Conservation (phyloP, 1,140 invertebrate genomes). For the Drosophila pruinosa region DNA sequence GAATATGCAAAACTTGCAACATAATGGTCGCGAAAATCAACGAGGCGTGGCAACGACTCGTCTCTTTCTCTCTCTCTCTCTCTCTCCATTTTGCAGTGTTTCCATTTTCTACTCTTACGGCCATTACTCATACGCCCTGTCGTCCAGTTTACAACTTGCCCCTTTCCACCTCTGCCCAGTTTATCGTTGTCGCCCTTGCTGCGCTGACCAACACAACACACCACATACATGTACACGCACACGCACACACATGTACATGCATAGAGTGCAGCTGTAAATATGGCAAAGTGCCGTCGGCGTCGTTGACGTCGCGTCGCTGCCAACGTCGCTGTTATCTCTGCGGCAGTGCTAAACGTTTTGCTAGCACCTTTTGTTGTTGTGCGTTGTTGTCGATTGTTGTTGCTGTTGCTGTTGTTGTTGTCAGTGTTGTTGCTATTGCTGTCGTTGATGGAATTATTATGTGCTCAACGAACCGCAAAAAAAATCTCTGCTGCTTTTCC, state of each 20-base stretch:
- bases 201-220: slow-evolving; percentile 11
- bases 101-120: slow-evolving; percentile 1
- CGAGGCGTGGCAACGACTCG: slow-evolving; percentile 20
- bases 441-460: slow-evolving; percentile 77
- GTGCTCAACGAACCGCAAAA: slow-evolving; percentile 76
- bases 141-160: slow-evolving; percentile 20
- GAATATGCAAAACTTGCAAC: slow-evolving; percentile 6
- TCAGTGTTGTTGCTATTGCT: slow-evolving; percentile 17
- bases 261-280: slow-evolving; percentile 19
- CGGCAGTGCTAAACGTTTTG: slow-evolving; percentile 36
- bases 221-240: neutral
- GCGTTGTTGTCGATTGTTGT: slow-evolving; percentile 4
- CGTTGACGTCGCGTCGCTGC: slow-evolving; percentile 7
- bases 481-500: slow-evolving; percentile 59
- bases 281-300: slow-evolving; percentile 39
- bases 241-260: neutral
- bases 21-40: slow-evolving; percentile 22
- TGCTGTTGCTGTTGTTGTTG: slow-evolving; percentile 1
- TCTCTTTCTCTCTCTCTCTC: neutral
- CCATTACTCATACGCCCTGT: slow-evolving; percentile 59
- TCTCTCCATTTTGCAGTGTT: neutral
- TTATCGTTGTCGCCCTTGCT: slow-evolving; percentile 1
- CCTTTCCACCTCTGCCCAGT: neutral
- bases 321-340: slow-evolving; percentile 34
- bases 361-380: slow-evolving; percentile 21